Evolutionary conservation across 2,113 vertebrate species (phyloP).

Genomic region (Panthera uncia): DNA sequence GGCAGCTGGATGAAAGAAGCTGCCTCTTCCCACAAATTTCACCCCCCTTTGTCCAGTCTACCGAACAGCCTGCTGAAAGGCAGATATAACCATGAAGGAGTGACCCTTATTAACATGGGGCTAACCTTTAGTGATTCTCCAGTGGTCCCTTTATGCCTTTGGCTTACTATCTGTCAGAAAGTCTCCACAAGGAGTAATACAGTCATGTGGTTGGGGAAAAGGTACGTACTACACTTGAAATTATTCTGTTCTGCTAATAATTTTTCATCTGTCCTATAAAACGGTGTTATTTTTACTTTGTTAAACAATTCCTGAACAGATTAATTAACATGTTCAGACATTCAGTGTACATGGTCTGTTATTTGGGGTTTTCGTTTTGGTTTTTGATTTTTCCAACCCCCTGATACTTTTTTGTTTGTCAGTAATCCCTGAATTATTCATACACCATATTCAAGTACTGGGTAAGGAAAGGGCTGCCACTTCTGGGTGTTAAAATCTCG

Average conservation of each 20-base stretch:
- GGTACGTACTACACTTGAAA: neutral
- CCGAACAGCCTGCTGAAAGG: neutral
- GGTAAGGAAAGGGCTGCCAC: neutral
- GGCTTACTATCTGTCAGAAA: neutral
- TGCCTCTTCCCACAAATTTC: neutral
- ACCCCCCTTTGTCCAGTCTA: neutral
- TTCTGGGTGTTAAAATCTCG: neutral
- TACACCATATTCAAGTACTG: neutral
- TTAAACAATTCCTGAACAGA: neutral
- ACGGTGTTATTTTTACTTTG: neutral
- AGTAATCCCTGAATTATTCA: slow-evolving; percentile 41
- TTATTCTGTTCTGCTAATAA: neutral
- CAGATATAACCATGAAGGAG: neutral
- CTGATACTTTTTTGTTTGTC: neutral
- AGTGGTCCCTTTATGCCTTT: neutral
- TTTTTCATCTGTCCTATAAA: neutral
- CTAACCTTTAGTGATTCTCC: neutral
- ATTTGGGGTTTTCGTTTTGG: neutral
- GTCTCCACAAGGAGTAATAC: neutral
- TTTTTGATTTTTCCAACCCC: neutral
- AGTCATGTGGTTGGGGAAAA: neutral
- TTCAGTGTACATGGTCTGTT: neutral
- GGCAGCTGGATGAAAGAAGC: neutral
- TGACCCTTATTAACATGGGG: neutral
- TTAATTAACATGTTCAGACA: neutral